These are phyloP conservation scores for Scotopteryx bipunctaria DNA, from an alignment of 2,888 invertebrate species.

Conservation along the genomic window DNA sequence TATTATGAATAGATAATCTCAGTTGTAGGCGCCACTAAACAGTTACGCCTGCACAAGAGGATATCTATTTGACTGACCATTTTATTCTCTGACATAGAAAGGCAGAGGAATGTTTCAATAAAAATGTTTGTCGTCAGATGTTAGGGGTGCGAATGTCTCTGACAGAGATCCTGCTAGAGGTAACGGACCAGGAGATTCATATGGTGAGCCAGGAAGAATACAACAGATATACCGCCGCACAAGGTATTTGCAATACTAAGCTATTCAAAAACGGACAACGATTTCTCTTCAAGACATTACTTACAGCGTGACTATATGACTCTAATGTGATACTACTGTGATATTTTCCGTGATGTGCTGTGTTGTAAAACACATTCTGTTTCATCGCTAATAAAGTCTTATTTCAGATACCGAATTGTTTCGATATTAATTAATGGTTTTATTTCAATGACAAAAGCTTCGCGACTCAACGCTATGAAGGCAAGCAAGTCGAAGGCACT, in stretches of 20 bases:
- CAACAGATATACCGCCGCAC: slow-evolving; percentile 90
- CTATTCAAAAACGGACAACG: slow-evolving; percentile 31
- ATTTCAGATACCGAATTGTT: slow-evolving; percentile 81
- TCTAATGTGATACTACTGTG: slow-evolving; percentile 58
- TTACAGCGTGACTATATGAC: slow-evolving; percentile 69
- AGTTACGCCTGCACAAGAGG: no score
- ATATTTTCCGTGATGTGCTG: slow-evolving; percentile 47
- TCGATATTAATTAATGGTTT: slow-evolving; percentile 81
- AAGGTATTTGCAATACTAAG: slow-evolving; percentile 85
- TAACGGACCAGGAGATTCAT: slow-evolving; percentile 95
- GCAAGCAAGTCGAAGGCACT: slow-evolving; percentile 92
- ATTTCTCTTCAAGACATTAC: slow-evolving; percentile 45
- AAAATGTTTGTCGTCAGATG: slow-evolving; percentile 86
- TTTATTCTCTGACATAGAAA: no score
- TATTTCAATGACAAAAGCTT: slow-evolving; percentile 86
- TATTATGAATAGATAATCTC: no score
- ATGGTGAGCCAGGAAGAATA: slow-evolving; percentile 93
- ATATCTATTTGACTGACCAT: no score
- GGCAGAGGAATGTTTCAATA: no score
- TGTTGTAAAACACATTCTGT: slow-evolving; percentile 57
- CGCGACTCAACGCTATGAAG: slow-evolving; percentile 88
- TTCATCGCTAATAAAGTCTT: slow-evolving; percentile 73
- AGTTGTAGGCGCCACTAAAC: no score
- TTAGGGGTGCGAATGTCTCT: slow-evolving; percentile 92
- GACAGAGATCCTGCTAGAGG: slow-evolving; percentile 97